Percentiles rank a stretch among this genome's conserved stretches.
Evolutionary conservation across 2,888 invertebrate genomes (phyloP).

Genomic region (Lochmaea crataegi): DNA sequence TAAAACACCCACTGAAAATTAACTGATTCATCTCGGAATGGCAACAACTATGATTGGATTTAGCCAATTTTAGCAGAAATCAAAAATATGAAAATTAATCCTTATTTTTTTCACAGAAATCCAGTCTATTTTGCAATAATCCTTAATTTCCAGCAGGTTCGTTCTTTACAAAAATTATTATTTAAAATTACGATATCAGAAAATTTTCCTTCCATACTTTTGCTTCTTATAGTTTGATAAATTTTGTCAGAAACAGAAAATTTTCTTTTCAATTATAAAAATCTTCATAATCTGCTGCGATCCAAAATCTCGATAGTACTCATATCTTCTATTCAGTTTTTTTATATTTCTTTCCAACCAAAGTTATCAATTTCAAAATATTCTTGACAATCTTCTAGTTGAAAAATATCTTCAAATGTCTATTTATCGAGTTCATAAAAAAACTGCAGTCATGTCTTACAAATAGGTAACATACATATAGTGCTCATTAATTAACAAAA

Average conservation of each 20-base stretch:
- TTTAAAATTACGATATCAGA: background rate
- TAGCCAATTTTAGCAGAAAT: too few species aligned
- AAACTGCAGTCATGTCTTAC: background rate
- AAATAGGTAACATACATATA: background rate
- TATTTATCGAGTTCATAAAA: background rate
- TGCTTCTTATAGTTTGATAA: too few species aligned
- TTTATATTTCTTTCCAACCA: background rate
- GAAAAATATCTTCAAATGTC: background rate
- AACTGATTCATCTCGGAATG: background rate
- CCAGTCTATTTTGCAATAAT: too few species aligned
- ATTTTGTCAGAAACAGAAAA: background rate
- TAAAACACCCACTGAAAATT: background rate
- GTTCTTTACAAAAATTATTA: background rate
- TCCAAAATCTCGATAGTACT: background rate
- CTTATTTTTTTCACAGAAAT: too few species aligned
- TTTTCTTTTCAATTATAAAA: background rate
- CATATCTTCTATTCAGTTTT: background rate
- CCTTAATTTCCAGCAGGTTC: conserved; percentile 1
- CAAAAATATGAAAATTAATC: too few species aligned
- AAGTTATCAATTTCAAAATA: background rate
- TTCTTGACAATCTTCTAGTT: background rate
- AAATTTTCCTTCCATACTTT: background rate
- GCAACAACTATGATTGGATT: background rate
- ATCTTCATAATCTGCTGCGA: background rate
- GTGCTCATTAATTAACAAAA: background rate